Percentiles rank a stretch among this genome's conserved stretches.
These are phyloP conservation scores for Hylaeus volcanicus DNA, from an alignment of 1,140 invertebrate species.

Conservation along the genomic window DNA sequence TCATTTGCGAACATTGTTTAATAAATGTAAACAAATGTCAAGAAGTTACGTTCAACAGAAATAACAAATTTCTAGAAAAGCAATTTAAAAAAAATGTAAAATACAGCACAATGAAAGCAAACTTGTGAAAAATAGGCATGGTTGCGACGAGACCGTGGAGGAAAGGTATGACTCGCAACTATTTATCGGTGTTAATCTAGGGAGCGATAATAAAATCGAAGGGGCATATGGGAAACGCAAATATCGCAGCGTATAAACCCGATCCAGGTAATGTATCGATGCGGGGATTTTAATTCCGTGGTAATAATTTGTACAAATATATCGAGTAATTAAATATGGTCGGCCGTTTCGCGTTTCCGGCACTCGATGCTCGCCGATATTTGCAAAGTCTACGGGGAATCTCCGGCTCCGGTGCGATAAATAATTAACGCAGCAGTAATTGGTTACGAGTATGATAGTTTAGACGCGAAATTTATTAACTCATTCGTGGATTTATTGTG, in stretches of 20 bases:
- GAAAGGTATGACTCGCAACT: too few species aligned
- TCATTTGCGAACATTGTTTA: too few species aligned
- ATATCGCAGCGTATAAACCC: background rate
- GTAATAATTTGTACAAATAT: slow-evolving; percentile 38
- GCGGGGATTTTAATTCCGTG: slow-evolving; percentile 44
- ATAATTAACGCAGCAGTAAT: slow-evolving; percentile 44
- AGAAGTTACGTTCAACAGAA: too few species aligned
- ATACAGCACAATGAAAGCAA: background rate
- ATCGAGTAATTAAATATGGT: slow-evolving; percentile 43
- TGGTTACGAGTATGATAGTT: slow-evolving; percentile 42
- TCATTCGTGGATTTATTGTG: slow-evolving; percentile 30
- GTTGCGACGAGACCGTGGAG: background rate
- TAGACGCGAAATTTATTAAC: slow-evolving; percentile 46
- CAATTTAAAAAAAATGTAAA: too few species aligned
- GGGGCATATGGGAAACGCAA: background rate
- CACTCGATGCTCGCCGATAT: slow-evolving; percentile 44
- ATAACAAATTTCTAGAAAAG: too few species aligned
- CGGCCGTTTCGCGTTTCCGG: slow-evolving; percentile 20
- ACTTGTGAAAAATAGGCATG: background rate
- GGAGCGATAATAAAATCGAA: slow-evolving; percentile 12
- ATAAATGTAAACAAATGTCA: too few species aligned
- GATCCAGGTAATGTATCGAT: slow-evolving; percentile 14
- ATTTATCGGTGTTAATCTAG: background rate
- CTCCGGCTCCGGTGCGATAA: slow-evolving; percentile 37
- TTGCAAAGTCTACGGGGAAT: slow-evolving; percentile 48